phyloP scores from a whole-genome alignment of 2,113 vertebrate species.

The Alouatta palliata region DNA sequence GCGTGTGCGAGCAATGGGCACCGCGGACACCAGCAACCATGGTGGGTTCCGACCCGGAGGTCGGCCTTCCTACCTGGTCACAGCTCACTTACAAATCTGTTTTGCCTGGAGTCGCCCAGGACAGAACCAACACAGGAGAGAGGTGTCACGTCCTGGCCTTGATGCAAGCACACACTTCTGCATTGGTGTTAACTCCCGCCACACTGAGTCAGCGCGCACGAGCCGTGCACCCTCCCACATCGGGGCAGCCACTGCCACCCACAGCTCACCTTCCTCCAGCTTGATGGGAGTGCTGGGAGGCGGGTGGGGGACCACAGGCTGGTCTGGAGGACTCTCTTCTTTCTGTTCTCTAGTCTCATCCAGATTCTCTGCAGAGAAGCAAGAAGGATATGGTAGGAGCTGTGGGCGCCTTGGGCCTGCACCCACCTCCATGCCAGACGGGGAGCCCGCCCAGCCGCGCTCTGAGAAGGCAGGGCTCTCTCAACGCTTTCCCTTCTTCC shows the following conservation, averaged over 20 bases:
- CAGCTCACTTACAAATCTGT: neutral
- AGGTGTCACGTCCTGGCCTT: neutral
- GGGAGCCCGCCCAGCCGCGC: neutral
- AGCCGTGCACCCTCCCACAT: constrained; percentile 35
- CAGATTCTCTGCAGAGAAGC: constrained; percentile 78
- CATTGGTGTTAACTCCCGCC: constrained; percentile 54
- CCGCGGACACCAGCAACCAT: neutral
- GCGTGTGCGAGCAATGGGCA: constrained; percentile 77
- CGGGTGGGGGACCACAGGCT: constrained; percentile 82
- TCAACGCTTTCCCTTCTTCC: rapidly evolving
- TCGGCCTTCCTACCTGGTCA: constrained; percentile 37
- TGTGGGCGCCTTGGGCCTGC: neutral
- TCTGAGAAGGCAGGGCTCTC: neutral
- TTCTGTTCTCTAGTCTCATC: constrained; percentile 87
- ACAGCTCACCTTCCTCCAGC: constrained; percentile 93
- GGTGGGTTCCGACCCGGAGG: neutral
- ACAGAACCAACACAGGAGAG: neutral
- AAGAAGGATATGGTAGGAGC: neutral
- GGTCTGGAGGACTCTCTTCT: constrained; percentile 83
- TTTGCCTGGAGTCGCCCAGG: neutral
- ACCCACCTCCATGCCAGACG: rapidly evolving
- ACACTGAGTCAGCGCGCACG: neutral
- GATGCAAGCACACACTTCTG: constrained; percentile 68
- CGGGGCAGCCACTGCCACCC: neutral
- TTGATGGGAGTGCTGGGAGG: constrained; percentile 93